These are phyloP conservation scores for Drosophila paucipuncta DNA, from an alignment of 2,888 invertebrate species.

Conservation along the genomic window DNA sequence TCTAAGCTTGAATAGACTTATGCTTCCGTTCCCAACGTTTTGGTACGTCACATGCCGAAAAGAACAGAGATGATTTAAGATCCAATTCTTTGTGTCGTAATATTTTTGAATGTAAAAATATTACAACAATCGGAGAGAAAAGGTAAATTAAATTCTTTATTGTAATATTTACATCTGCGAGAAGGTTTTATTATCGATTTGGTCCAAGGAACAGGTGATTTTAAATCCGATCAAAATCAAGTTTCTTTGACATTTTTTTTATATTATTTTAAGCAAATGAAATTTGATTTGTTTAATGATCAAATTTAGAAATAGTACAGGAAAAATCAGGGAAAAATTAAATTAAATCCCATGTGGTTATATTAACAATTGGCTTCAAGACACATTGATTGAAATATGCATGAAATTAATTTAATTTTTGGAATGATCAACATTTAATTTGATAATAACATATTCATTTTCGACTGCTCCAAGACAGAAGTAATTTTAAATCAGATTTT, in stretches of 20 bases:
- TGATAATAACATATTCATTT: neutral
- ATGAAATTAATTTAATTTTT: neutral
- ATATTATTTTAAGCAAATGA: neutral
- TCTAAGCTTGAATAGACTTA: neutral
- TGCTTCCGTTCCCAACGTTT: conserved; percentile 20
- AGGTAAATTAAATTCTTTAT: neutral
- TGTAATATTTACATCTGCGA: neutral
- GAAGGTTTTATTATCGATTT: neutral
- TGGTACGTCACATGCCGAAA: neutral
- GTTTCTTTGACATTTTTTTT: neutral
- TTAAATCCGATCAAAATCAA: conserved; percentile 23
- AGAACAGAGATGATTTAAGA: conserved; percentile 15
- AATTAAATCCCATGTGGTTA: neutral
- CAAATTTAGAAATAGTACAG: neutral
- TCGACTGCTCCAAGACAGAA: neutral
- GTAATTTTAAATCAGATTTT: neutral
- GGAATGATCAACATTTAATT: neutral
- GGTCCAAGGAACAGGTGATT: neutral
- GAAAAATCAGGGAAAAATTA: fast-evolving
- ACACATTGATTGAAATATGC: neutral
- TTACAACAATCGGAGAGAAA: neutral
- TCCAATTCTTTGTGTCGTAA: neutral
- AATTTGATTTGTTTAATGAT: neutral
- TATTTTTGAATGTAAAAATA: neutral
- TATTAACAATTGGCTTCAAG: neutral